These are phyloP conservation scores for Ophion obscuratus DNA, from an alignment of 2,888 invertebrate genomes.

Conservation along the genomic window DNA sequence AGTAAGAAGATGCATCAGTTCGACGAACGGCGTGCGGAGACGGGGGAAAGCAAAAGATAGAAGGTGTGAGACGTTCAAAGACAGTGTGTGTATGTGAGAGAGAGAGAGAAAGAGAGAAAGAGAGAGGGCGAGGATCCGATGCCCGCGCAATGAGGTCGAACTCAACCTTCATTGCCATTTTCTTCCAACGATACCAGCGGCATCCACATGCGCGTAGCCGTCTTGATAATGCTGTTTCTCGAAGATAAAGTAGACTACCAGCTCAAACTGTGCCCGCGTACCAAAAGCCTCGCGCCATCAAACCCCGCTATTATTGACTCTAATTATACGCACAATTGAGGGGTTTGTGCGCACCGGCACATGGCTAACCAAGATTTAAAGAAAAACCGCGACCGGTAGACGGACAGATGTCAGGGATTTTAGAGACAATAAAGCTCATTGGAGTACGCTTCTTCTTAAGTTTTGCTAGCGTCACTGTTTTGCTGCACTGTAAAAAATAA, in stretches of 20 bases:
- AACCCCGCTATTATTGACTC: not conserved
- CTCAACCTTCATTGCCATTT: slow-evolving; percentile 42
- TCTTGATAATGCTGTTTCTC: slow-evolving; percentile 49
- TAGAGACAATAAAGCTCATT: too few relatives aligned
- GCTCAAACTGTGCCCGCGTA: slow-evolving; percentile 24
- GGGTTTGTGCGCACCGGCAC: not conserved
- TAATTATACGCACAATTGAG: slow-evolving; percentile 24
- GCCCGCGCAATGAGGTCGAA: slow-evolving; percentile 54
- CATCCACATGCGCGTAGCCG: slow-evolving; percentile 33
- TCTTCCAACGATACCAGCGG: slow-evolving; percentile 55
- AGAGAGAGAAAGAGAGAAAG: not conserved
- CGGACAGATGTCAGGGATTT: too few relatives aligned
- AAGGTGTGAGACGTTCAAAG: slow-evolving; percentile 45
- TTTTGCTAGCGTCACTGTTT: too few relatives aligned
- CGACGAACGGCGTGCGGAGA: slow-evolving; percentile 38
- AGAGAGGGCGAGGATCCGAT: not conserved
- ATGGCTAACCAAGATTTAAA: too few relatives aligned
- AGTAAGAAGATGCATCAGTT: slow-evolving; percentile 62
- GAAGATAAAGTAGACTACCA: slow-evolving; percentile 69
- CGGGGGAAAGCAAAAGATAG: slow-evolving; percentile 30
- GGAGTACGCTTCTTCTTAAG: too few relatives aligned
- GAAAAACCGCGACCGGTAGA: too few relatives aligned
- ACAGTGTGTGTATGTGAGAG: too few relatives aligned
- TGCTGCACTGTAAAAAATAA: too few relatives aligned
- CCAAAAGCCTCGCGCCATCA: not conserved